phyloP scores from a whole-genome alignment of 2,888 invertebrate genomes.

The Hololepta plana region DNA sequence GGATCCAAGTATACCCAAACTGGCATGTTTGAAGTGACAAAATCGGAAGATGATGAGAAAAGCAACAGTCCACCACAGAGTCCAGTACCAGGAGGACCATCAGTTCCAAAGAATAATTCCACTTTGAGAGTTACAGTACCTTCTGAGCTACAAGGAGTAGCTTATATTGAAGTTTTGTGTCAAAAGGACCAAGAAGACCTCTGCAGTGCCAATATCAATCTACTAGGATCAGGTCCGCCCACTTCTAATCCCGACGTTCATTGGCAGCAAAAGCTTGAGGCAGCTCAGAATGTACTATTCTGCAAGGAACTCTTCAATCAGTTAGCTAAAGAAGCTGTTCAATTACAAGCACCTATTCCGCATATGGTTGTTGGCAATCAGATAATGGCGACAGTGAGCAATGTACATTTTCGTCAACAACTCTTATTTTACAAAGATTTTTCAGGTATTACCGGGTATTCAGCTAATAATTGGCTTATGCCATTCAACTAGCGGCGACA shows the following conservation, averaged over 20 bases:
- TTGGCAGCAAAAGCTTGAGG: conserved; percentile 94
- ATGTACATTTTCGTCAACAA: conserved; percentile 2
- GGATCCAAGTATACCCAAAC: conserved; percentile 88
- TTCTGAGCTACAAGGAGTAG: conserved; percentile 86
- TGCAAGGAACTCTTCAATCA: conserved; percentile 93
- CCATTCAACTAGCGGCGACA: conserved; percentile 51
- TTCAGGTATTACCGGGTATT: conserved; percentile 74
- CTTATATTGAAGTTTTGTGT: conserved; percentile 89
- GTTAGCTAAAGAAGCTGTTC: conserved; percentile 86
- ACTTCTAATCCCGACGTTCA: conserved; percentile 58
- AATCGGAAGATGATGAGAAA: conserved; percentile 64
- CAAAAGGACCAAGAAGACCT: conserved; percentile 89
- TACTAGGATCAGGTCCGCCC: conserved; percentile 57
- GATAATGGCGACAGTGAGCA: conserved; percentile 75
- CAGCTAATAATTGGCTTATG: conserved; percentile 82
- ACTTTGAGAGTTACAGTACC: conserved; percentile 84
- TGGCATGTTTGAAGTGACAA: conserved; percentile 89
- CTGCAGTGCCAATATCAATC: conserved; percentile 64
- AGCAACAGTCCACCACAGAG: conserved; percentile 30
- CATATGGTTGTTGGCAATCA: conserved; percentile 96
- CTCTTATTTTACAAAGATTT: conserved; percentile 11
- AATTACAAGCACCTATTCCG: conserved; percentile 80
- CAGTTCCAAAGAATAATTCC: conserved; percentile 44
- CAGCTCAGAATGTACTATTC: conserved; percentile 91
- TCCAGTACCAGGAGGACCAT: conserved; percentile 22